phyloP scores from a whole-genome alignment of 1,140 invertebrate species.

The Brachionus koreanus region DNA sequence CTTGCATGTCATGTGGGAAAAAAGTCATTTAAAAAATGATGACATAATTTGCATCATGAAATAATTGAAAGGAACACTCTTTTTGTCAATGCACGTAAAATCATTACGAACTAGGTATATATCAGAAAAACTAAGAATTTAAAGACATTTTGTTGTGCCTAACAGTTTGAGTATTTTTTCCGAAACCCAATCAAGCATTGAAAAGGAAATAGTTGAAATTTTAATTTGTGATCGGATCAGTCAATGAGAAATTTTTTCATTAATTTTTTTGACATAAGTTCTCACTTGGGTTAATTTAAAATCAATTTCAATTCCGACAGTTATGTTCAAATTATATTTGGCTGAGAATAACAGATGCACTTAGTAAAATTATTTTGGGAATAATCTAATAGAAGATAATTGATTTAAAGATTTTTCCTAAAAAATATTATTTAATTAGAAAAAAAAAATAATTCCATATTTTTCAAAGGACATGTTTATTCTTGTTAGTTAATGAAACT shows the following conservation, averaged over 20 bases:
- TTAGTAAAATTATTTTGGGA: not conserved
- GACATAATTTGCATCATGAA: too few species aligned
- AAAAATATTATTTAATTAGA: too few species aligned
- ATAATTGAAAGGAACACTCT: too few species aligned
- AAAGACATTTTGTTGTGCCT: too few species aligned
- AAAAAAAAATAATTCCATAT: too few species aligned
- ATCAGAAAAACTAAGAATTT: too few species aligned
- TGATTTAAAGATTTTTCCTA: not conserved
- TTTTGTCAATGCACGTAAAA: too few species aligned
- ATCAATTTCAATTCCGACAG: not conserved
- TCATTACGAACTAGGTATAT: too few species aligned
- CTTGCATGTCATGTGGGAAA: too few species aligned
- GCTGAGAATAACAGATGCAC: not conserved
- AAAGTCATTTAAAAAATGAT: too few species aligned
- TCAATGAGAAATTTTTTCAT: not conserved
- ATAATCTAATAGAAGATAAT: not conserved
- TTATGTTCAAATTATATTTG: not conserved
- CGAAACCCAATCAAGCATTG: not conserved
- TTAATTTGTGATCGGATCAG: not conserved
- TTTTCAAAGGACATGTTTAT: too few species aligned
- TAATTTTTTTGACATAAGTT: conserved; percentile 4
- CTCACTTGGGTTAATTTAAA: not conserved
- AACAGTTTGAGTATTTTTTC: not conserved
- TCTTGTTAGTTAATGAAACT: too few species aligned
- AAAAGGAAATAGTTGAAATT: not conserved